Evolutionary conservation across 2,113 vertebrate species (phyloP).

Genomic region (Nestor notabilis): DNA sequence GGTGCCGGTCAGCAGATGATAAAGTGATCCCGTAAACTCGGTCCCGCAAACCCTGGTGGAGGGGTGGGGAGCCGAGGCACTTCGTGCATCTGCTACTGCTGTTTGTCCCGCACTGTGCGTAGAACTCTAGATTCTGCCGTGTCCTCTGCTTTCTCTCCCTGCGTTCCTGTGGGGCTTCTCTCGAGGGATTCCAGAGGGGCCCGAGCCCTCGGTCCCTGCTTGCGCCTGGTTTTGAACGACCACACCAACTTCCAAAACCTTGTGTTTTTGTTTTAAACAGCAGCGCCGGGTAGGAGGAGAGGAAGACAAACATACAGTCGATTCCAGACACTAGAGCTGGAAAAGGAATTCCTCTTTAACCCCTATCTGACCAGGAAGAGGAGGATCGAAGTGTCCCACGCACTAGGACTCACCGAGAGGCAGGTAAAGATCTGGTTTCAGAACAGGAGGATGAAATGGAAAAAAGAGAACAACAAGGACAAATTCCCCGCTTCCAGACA

Average conservation of each 20-base stretch:
- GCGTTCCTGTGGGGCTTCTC: background rate
- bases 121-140: background rate
- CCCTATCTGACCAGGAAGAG: slow-evolving; percentile 88
- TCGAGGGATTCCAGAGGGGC: background rate
- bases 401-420: slow-evolving; percentile 84
- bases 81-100: background rate
- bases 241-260: background rate
- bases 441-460: slow-evolving; percentile 89
- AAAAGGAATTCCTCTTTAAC: slow-evolving; percentile 89
- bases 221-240: background rate
- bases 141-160: background rate
- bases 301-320: slow-evolving; percentile 88
- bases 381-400: slow-evolving; percentile 86
- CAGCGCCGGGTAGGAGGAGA: slow-evolving; percentile 85
- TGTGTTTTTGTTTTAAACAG: slow-evolving; percentile 76
- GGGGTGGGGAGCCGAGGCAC: background rate
- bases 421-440: slow-evolving; percentile 90
- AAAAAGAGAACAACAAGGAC: slow-evolving; percentile 89
- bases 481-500: slow-evolving; percentile 82
- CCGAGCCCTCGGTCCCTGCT: background rate
- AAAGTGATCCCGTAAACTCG: background rate
- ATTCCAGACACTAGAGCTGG: slow-evolving; percentile 86
- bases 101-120: background rate
- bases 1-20: too few relatives aligned
- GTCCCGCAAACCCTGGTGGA: background rate